phyloP scores from a whole-genome alignment of 2,113 vertebrate species.

The Pterophyllum scalare region DNA sequence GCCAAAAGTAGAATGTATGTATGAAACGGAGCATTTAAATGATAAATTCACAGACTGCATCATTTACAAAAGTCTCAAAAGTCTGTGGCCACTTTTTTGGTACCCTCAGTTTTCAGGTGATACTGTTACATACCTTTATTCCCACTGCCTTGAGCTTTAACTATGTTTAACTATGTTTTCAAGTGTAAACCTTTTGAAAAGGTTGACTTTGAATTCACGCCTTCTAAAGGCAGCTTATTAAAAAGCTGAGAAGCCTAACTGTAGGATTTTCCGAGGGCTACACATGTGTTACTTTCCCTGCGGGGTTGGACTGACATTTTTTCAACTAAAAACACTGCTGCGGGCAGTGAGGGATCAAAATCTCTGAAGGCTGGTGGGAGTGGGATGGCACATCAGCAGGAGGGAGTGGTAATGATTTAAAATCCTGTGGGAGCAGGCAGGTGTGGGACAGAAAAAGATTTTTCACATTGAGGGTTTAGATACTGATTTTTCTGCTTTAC shows the following conservation, averaged over 20 bases:
- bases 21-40: background rate
- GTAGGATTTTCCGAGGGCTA: background rate
- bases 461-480: conserved; percentile 4
- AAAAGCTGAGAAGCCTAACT: background rate
- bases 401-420: conserved; percentile 28
- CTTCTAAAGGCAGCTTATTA: background rate
- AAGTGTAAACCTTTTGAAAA: conserved; percentile 1
- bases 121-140: background rate
- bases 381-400: conserved; percentile 26
- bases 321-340: conserved; percentile 29
- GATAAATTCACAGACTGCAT: background rate
- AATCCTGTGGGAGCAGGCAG: conserved; percentile 47
- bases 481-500: conserved; percentile 5
- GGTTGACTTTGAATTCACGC: background rate
- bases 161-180: background rate
- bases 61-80: background rate
- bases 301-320: conserved; percentile 3
- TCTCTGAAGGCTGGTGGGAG: conserved; percentile 34
- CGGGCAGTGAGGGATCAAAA: conserved; percentile 38
- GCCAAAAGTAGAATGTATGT: too few relatives aligned
- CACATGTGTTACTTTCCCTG: conserved; percentile 6
- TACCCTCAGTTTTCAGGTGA: background rate
- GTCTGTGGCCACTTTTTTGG: background rate
- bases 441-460: conserved; percentile 20
- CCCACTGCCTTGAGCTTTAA: background rate